Percentiles rank a stretch among this genome's conserved stretches.
phyloP scores from a whole-genome alignment of 2,888 invertebrate species.

The Seira sanloemensis region DNA sequence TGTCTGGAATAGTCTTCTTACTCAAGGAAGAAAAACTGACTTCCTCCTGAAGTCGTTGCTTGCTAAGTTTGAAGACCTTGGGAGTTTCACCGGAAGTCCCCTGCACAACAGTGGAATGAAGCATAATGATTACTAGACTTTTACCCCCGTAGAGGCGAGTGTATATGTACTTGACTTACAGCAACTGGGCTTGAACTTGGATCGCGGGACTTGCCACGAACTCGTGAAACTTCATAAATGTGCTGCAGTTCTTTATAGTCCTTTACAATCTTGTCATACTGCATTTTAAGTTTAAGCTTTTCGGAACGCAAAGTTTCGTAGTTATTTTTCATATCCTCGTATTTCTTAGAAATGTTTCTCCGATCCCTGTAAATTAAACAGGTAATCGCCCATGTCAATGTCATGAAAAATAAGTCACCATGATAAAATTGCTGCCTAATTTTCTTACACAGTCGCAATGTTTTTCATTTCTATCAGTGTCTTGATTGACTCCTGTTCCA shows the following conservation, averaged over 20 bases:
- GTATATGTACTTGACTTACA: too few species aligned
- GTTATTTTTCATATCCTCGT: conserved; percentile 8
- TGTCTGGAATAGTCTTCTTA: background rate
- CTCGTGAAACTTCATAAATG: conserved; percentile 14
- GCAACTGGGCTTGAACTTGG: conserved; percentile 21
- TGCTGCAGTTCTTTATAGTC: conserved; percentile 35
- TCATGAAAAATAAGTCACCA: background rate
- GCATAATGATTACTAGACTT: background rate
- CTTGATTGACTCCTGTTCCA: too few species aligned
- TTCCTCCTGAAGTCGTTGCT: conserved; percentile 46
- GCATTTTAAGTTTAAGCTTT: conserved; percentile 19
- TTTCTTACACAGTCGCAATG: too few species aligned
- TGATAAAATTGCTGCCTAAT: background rate
- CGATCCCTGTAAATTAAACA: conserved; percentile 41
- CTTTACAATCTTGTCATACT: background rate
- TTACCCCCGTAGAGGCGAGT: too few species aligned
- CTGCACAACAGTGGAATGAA: background rate
- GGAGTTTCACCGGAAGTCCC: conserved; percentile 27
- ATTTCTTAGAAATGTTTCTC: conserved; percentile 26
- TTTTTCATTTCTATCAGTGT: too few species aligned
- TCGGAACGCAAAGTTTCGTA: conserved; percentile 25
- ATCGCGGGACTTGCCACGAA: background rate
- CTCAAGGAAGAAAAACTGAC: background rate
- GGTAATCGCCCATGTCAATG: background rate
- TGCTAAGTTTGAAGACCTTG: conserved; percentile 18